Evolutionary conservation across 1,140 invertebrate genomes (phyloP), one percentile per base, ranked within the genome.

Genomic region (Pseudomyrmex dendroicus): DNA sequence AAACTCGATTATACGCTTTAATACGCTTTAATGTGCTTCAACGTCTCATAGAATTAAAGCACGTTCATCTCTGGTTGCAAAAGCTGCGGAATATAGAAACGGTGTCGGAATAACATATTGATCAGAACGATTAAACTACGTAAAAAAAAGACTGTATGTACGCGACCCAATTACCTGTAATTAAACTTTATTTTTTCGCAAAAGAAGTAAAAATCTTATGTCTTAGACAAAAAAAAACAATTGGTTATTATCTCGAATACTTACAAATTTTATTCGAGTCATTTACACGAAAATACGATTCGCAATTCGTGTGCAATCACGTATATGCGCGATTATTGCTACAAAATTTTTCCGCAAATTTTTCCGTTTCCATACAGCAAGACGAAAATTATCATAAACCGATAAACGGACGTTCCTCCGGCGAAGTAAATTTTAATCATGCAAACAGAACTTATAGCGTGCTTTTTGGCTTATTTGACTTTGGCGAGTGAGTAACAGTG

Each of bases 401-500:
- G 54, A 70, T 25, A 54, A 35, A 80, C n/a, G 44, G 17, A 50
- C n/a, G 2, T 50, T 50, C 20, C 54, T 50, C 8, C 48, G 17
- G 56, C 2, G 52, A 78, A 15, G 10, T 72, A 46, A 70, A 72
- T 59, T 72, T 80, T 59, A 70, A 59, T 68, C 64, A 48, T 67
- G 66, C 66, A 8, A n/a, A 25, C 54, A 10, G 70, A 80, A 72
- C 54, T 72, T 80, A 59, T 50, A 72, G 17, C 8, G 13, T 12
- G 54, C 44, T 70, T 80, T 76, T 80, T 80, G 20, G 20, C 76
- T 80, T 80, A 70, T 80, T 80, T 70, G 66, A 48, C 66, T 22
- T 80, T n/a, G n/a, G 59, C 20, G 22, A 35, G 35, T 35, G 20
- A 59, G 66, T 80, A 59, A 54, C 15, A 61, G 66, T 72, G 76